Evolutionary conservation across 2,797 vertebrate genomes (phyloP), one percentile per base, ranked within the genome.

Genomic region (Myripristis murdjan): DNA sequence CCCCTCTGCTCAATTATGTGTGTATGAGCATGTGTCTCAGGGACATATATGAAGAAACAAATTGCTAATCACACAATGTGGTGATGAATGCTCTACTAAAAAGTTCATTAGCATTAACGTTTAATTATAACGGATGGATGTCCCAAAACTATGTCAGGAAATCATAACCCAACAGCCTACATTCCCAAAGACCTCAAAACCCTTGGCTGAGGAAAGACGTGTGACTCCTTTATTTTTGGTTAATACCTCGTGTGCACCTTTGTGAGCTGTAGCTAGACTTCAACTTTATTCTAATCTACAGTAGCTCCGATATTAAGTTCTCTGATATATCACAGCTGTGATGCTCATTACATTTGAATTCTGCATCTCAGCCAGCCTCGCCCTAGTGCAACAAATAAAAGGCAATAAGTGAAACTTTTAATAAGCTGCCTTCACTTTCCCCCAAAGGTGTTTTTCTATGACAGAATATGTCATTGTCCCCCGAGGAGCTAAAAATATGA

Each of bases 341-440:
- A 70, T 87, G 78, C 83, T 86, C 62, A 85, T 92, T 90, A 78
- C 79, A 85, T 84, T 84, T 83, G 75, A 91, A 85, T 87, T 63
- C 65, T 73, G 73, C 79, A 62, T 78, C 87, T 82, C 83, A 83
- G 59, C 82, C 82, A 83, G 59, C 82, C 67, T 83, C 64, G 61
- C 87, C 91, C 89, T 75, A 39, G 76, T 94, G 94, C 91, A 82
- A 92, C 85, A 91, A 90, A 94, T 92, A 92, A 92, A 93, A 93
- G 72, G 85, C 90, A 94, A 93, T 92, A 92, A 91, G 85, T 62
- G 84, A 91, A 93, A 94, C 91, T 94, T 94, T 93, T 92, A 93
- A 94, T 94, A 93, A 93, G 85, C 84, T 88, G 65, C 68, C 84
- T 80, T 86, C 61, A 67, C 81, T 78, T 79, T 75, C 74, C 81